A percentile compares a stretch with the other conserved stretches of the same genome.
These are phyloP conservation scores for Drosophila miranda DNA, from an alignment of 1,140 invertebrate genomes.

Conservation along the genomic window DNA sequence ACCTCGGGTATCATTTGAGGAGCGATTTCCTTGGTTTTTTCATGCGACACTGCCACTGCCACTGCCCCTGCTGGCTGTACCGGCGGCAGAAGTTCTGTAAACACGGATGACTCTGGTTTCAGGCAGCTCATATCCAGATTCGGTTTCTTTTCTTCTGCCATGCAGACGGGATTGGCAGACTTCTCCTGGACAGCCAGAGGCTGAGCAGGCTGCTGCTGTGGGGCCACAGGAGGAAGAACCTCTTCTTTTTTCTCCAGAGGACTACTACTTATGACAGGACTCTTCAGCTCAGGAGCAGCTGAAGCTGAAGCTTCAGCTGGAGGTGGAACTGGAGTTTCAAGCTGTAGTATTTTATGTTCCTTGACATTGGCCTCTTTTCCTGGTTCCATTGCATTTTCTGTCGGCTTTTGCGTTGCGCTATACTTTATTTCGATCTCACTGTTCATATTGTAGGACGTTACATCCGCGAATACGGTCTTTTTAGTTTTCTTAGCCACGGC, in stretches of 20 bases:
- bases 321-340: too few relatives aligned
- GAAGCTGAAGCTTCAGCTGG: too few relatives aligned
- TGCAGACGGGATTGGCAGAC: neutral
- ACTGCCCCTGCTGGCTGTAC: too few relatives aligned
- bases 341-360: neutral
- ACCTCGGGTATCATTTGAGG: too few relatives aligned
- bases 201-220: neutral
- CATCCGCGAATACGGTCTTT: conserved; percentile 68
- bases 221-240: neutral
- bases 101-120: conserved; percentile 21
- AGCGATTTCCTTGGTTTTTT: conserved; percentile 8
- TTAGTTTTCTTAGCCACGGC: conserved; percentile 77
- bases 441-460: conserved; percentile 29
- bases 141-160: conserved; percentile 10
- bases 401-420: conserved; percentile 5
- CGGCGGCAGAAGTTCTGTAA: too few relatives aligned
- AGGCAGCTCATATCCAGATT: conserved; percentile 30
- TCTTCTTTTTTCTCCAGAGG: conserved; percentile 5
- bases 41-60: neutral
- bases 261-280: neutral
- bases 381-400: neutral
- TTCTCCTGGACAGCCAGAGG: neutral
- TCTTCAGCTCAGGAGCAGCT: conserved; percentile 13
- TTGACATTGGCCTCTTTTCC: conserved; percentile 6
- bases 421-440: conserved; percentile 15